Conservation (phyloP, 1,140 invertebrate genomes). For the Metaphire vulgaris region DNA sequence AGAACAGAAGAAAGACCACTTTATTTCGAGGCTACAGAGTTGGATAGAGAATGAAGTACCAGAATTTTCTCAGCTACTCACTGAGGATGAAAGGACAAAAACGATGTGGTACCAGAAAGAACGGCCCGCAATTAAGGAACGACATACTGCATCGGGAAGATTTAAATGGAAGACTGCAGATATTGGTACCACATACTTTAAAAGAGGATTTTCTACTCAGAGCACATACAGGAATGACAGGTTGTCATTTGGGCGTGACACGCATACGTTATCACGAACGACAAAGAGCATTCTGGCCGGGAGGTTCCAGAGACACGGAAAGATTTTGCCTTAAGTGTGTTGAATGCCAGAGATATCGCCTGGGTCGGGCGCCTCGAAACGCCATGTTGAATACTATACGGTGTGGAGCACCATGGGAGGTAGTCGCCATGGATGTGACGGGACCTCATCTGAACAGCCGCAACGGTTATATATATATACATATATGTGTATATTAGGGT, state of each 20-base stretch:
- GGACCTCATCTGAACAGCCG: conserved; percentile 12
- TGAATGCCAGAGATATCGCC: not conserved
- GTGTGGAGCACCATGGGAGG: conserved; percentile 7
- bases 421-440: conserved; percentile 17
- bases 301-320: not conserved
- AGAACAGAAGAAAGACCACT: not conserved
- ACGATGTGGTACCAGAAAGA: not conserved
- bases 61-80: not conserved
- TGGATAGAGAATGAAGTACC: not conserved
- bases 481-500: too few species aligned
- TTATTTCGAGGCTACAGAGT: not conserved
- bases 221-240: not conserved
- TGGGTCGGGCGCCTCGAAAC: not conserved
- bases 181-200: not conserved
- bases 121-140: not conserved
- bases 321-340: not conserved
- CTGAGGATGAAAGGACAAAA: not conserved
- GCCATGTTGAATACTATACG: too few species aligned
- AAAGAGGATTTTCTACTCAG: not conserved
- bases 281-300: not conserved
- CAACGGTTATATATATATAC: conserved; percentile 37
- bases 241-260: conserved; percentile 38
- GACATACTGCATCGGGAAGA: not conserved
- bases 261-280: not conserved
- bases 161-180: not conserved